A percentile compares a stretch with the other conserved stretches of the same genome.
Conservation (phyloP, 2,113 vertebrate genomes). For the Erythrolamprus reginae region DNA sequence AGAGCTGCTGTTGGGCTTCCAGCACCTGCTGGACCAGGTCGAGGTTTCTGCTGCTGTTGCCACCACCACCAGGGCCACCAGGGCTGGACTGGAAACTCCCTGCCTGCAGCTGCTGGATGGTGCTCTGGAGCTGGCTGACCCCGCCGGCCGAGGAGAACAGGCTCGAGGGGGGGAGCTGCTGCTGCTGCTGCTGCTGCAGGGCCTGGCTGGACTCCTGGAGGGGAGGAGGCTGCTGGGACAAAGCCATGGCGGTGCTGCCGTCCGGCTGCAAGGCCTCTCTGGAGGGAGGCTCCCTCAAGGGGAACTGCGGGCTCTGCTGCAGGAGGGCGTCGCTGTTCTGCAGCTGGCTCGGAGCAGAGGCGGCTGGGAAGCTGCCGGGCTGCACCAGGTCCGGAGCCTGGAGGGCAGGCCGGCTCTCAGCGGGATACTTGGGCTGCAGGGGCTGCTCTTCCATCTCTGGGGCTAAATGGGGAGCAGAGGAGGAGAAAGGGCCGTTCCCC, state of each 20-base stretch:
- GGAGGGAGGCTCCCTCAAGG: conserved; percentile 71
- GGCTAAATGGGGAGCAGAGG: conserved; percentile 75
- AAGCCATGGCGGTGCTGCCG: conserved; percentile 61
- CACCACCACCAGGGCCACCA: conserved; percentile 29
- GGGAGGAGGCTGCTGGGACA: conserved; percentile 69
- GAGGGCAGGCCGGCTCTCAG: conserved; percentile 81
- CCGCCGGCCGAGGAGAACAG: conserved; percentile 79
- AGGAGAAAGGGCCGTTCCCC: conserved; percentile 72
- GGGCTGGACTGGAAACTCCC: conserved; percentile 74
- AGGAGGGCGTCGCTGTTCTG: conserved; percentile 77
- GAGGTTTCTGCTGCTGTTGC: conserved; percentile 60
- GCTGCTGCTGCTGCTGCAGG: conserved; percentile 63
- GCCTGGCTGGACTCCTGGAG: conserved; percentile 81
- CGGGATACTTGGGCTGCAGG: conserved; percentile 72
- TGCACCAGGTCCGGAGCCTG: conserved; percentile 86
- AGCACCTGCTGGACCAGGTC: conserved; percentile 78
- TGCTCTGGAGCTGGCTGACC: conserved; percentile 88
- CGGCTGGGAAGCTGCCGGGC: conserved; percentile 72
- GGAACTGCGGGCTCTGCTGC: conserved; percentile 82
- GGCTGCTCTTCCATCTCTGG: conserved; percentile 79
- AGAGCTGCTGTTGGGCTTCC: conserved; percentile 78
- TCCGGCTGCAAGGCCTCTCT: conserved; percentile 79
- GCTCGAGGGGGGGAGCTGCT: conserved; percentile 77
- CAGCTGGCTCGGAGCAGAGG: conserved; percentile 68
- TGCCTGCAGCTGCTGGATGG: conserved; percentile 90